A percentile compares a stretch with the other conserved stretches of the same genome.
Conservation (phyloP, 2,888 invertebrate species). For the Eudasyphora cyanicolor region DNA sequence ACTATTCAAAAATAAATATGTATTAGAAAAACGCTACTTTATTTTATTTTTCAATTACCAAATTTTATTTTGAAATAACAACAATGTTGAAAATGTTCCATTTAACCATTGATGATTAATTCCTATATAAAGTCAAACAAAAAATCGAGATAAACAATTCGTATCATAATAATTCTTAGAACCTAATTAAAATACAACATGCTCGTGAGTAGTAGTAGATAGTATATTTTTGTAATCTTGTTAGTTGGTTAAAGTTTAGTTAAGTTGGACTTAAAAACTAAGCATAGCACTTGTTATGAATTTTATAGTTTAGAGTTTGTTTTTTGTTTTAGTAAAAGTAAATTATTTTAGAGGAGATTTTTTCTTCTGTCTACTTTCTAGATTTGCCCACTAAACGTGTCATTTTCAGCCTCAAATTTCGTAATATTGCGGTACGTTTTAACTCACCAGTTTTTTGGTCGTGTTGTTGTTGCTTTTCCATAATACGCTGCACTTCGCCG, state of each 20-base stretch:
- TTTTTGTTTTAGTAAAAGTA: slow-evolving; percentile 35
- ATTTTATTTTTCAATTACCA: slow-evolving; percentile 43
- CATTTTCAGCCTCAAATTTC: slow-evolving; percentile 66
- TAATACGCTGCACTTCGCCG: slow-evolving; percentile 85
- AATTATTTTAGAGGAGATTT: slow-evolving; percentile 13
- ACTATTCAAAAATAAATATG: background rate
- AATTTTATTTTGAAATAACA: slow-evolving; percentile 58
- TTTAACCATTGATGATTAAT: slow-evolving; percentile 42
- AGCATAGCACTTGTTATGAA: slow-evolving; percentile 52
- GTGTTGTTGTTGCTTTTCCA: slow-evolving; percentile 70
- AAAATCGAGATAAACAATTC: background rate
- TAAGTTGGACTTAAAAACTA: slow-evolving; percentile 33
- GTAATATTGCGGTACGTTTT: slow-evolving; percentile 63
- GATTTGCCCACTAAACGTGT: slow-evolving; percentile 62
- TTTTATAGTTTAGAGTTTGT: slow-evolving; percentile 16
- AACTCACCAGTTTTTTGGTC: slow-evolving; percentile 66
- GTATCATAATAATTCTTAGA: background rate
- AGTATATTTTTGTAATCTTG: slow-evolving; percentile 24
- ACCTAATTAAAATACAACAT: slow-evolving; percentile 40
- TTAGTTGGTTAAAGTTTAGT: slow-evolving; percentile 43
- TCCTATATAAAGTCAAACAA: background rate
- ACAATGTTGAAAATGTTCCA: slow-evolving; percentile 56
- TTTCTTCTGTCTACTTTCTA: slow-evolving; percentile 47
- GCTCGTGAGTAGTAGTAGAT: slow-evolving; percentile 47
- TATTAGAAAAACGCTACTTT: slow-evolving; percentile 38